Base-by-base conservation (phyloP, 2,888 invertebrate species). In the Pocota personata region DNA sequence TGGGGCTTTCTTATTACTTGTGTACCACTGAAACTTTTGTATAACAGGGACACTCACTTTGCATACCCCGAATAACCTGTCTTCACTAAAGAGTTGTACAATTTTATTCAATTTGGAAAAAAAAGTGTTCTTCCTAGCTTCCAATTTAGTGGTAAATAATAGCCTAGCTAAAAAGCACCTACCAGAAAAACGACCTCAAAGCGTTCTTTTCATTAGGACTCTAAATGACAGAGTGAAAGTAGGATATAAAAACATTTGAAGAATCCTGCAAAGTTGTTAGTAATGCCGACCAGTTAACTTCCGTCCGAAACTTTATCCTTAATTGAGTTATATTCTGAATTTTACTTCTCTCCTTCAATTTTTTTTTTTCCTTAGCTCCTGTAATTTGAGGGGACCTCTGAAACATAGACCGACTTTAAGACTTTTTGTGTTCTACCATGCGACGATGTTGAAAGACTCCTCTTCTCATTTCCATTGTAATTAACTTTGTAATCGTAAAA, bases 401-500 rank as follows among this genome's bases (percentile, higher is more conserved):
- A 40, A 64, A 46, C 30, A 55, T 27, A 52, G 30, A 6, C 8
- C 32, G 14, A 60, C 32, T 52, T 35, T 21, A 67, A 35, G 57
- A 37, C 52, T 24, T 4, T 24, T 4, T 24, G 24, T 37, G 27
- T 24, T 46, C 7, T 62, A 1, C 10, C 64, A 32, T 48, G 48
- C 67, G 24, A 24, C 24, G 2, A 24, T 24, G 52, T 66, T 35
- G 55, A 72, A 69, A 48, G 46, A 76, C 43, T 62, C 80, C 40
- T 37, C 72, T 40, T 40, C 76, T 76, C 75, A 76, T 82, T 86
- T 86, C 82, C 84, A 82, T 82, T 82, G 76, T 86, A 80, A 86
- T 86, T 86, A 86, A 86, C 84, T 86, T 86, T 86, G 80, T 82
- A 80, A 86, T 71, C 80, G 71, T 72, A 86, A 86, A 86, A 86